These are phyloP conservation scores for Otolemur crassicaudatus DNA, from an alignment of 2,797 vertebrate genomes.

Conservation along the genomic window DNA sequence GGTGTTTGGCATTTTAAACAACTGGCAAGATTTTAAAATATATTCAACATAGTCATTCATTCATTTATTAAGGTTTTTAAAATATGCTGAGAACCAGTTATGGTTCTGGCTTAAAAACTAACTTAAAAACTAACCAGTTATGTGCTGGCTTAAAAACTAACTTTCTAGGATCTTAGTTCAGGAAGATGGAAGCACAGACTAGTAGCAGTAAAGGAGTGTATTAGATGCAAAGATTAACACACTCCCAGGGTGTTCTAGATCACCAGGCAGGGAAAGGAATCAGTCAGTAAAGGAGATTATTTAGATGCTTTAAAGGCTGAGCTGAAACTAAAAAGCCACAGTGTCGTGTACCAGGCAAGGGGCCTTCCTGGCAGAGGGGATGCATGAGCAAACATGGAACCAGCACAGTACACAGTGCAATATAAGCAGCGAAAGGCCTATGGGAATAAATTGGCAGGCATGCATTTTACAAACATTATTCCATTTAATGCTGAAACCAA, in stretches of 20 bases:
- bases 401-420: background rate
- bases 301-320: background rate
- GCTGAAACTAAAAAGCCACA: background rate
- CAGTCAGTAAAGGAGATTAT: background rate
- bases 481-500: background rate
- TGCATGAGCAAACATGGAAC: background rate
- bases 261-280: background rate
- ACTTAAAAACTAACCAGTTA: background rate
- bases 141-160: background rate
- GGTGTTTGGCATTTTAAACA: background rate
- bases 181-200: background rate
- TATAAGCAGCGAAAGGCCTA: background rate
- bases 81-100: background rate
- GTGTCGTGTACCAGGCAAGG: background rate
- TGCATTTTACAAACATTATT: conserved; percentile 6
- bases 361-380: background rate
- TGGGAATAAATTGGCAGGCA: conserved; percentile 11
- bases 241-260: background rate
- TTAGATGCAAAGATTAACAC: background rate
- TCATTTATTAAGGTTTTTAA: background rate
- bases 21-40: background rate
- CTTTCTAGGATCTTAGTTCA: background rate
- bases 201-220: background rate
- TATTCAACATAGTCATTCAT: background rate
- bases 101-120: background rate